Percentiles rank a stretch among this genome's conserved stretches.
phyloP scores from a whole-genome alignment of 2,797 vertebrate genomes.

The Halcyon badia region DNA sequence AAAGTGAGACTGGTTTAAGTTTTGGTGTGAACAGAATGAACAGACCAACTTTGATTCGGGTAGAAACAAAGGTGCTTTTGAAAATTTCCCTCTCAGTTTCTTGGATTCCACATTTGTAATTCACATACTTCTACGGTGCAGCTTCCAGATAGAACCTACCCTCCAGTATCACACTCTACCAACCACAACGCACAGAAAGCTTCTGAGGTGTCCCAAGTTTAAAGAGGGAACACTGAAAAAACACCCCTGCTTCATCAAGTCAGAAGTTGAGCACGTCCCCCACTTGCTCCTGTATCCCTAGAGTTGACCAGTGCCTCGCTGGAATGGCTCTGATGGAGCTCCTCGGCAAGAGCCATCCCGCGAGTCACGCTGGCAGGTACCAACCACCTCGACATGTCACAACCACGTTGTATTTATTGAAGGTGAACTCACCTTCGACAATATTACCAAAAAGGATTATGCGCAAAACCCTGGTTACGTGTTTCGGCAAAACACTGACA shows the following conservation, averaged over 20 bases:
- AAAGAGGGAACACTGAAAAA: not conserved
- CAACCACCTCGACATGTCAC: not conserved
- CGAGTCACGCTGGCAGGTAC: not conserved
- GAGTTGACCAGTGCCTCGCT: not conserved
- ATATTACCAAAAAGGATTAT: accelerated
- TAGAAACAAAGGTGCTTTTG: slow-evolving; percentile 46
- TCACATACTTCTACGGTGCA: not conserved
- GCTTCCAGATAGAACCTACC: not conserved
- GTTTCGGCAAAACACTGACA: not conserved
- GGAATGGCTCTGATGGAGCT: not conserved
- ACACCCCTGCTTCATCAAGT: not conserved
- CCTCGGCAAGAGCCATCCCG: not conserved
- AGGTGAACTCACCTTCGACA: not conserved
- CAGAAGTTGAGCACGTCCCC: accelerated
- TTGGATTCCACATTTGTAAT: not conserved
- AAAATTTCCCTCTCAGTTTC: not conserved
- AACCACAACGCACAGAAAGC: not conserved
- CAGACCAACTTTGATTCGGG: slow-evolving; percentile 15
- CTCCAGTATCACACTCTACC: not conserved
- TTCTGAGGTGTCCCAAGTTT: not conserved
- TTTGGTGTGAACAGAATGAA: slow-evolving; percentile 17
- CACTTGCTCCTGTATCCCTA: accelerated
- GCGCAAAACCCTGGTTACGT: not conserved
- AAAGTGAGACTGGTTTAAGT: not conserved
- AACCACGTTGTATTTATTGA: not conserved